Evolutionary conservation across 2,888 invertebrate species (phyloP).

Genomic region (Galeopsomyia nigrocyanea): DNA sequence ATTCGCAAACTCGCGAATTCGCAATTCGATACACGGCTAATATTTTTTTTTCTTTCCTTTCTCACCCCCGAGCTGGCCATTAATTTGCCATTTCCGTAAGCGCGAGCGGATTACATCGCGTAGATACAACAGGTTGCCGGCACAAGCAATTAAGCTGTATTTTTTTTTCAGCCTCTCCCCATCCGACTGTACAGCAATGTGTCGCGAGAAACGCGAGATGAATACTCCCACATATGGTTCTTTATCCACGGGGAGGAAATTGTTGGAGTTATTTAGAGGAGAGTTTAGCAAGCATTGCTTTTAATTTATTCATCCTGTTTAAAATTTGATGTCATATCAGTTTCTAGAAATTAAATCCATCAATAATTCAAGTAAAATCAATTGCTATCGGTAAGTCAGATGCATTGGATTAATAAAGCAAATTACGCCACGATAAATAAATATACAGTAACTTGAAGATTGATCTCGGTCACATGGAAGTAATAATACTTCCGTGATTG

Average conservation of each 20-base stretch:
- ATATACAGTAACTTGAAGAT: too few relatives aligned
- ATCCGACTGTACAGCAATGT: constrained; percentile 30
- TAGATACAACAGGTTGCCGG: constrained; percentile 45
- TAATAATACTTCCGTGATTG: too few relatives aligned
- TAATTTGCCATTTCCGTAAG: constrained; percentile 40
- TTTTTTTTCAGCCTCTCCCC: not conserved
- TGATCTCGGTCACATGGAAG: too few relatives aligned
- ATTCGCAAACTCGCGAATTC: constrained; percentile 28
- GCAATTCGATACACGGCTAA: constrained; percentile 41
- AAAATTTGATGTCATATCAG: too few relatives aligned
- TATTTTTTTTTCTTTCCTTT: constrained; percentile 34
- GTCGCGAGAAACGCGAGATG: constrained; percentile 27
- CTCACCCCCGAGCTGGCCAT: constrained; percentile 38
- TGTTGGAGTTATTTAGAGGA: not conserved
- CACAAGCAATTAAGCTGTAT: constrained; percentile 41
- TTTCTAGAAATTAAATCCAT: too few relatives aligned
- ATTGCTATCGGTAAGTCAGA: too few relatives aligned
- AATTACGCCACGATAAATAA: too few relatives aligned
- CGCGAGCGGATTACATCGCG: constrained; percentile 41
- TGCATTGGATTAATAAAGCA: too few relatives aligned
- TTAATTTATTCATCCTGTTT: too few relatives aligned
- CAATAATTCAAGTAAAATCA: too few relatives aligned
- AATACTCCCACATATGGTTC: constrained; percentile 11
- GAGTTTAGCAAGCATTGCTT: too few relatives aligned
- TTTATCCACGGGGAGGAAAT: constrained; percentile 13